Evolutionary conservation across 1,140 invertebrate genomes (phyloP).

Genomic region (Papilio dardanus): DNA sequence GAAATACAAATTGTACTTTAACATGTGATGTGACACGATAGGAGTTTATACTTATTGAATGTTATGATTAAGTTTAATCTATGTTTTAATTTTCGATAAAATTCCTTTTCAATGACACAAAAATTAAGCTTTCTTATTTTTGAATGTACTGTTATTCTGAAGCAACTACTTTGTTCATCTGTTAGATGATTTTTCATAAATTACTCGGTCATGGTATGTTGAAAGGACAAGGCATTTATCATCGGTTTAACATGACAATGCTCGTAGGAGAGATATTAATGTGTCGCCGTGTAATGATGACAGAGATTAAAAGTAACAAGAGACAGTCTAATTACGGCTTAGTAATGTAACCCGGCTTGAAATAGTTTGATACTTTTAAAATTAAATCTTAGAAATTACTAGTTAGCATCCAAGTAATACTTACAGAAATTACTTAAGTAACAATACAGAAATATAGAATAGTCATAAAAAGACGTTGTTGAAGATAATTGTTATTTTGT

Average conservation of each 20-base stretch:
- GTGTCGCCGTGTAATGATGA: neutral
- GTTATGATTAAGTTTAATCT: slow-evolving; percentile 1
- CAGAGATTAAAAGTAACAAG: slow-evolving; percentile 9
- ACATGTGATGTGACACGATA: neutral
- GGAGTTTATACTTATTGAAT: neutral
- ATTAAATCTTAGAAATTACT: neutral
- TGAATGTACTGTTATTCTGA: no score
- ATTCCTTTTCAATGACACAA: neutral
- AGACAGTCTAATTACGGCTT: neutral
- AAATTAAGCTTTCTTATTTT: neutral
- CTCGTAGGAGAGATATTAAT: neutral
- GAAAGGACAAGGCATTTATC: slow-evolving; percentile 5
- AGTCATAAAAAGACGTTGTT: no score
- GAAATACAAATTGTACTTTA: neutral
- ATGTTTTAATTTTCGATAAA: neutral
- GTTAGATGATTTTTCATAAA: neutral
- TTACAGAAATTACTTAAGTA: no score
- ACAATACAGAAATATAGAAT: no score
- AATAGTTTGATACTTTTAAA: neutral
- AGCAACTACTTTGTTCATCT: neutral
- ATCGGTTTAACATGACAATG: neutral
- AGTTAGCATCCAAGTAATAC: no score
- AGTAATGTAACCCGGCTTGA: neutral
- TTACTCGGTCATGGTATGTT: neutral
- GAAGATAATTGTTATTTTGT: no score